Conservation (phyloP, 2,888 invertebrate species). For the Pristionchus arcanus region DNA sequence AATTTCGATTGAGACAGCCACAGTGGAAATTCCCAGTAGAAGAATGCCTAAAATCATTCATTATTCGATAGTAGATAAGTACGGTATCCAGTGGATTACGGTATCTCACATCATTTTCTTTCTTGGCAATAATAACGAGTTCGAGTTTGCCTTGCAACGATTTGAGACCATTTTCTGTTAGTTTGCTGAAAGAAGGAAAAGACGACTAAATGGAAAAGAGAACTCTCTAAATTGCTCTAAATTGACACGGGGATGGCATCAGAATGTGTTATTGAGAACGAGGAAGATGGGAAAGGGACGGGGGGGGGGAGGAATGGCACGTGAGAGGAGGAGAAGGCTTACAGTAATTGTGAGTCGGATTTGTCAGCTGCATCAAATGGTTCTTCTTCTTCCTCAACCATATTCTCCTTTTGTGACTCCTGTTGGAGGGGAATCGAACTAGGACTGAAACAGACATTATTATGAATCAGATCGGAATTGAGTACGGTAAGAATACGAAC, state of each 20-base stretch:
- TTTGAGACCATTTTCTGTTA: slow-evolving; percentile 46
- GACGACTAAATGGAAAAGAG: background rate
- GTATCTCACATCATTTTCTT: background rate
- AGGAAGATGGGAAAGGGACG: background rate
- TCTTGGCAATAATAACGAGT: background rate
- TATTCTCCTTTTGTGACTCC: background rate
- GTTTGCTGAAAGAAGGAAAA: slow-evolving; percentile 22
- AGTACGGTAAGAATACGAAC: background rate
- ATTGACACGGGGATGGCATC: background rate
- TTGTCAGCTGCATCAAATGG: background rate
- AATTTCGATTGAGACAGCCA: slow-evolving; percentile 32
- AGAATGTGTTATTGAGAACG: slow-evolving; percentile 15
- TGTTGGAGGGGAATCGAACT: background rate
- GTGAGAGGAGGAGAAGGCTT: background rate
- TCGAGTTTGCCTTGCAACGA: slow-evolving; percentile 24
- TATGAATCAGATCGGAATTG: background rate
- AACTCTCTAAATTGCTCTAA: background rate
- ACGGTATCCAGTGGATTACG: background rate
- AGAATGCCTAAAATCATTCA: background rate
- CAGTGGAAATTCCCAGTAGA: slow-evolving; percentile 25
- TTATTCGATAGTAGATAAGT: background rate
- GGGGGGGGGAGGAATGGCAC: background rate
- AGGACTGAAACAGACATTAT: background rate
- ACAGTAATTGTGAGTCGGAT: slow-evolving; percentile 30
- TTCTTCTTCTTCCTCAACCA: background rate